Base-by-base conservation (phyloP, 53 echinoderm and acorn worm species). In the Arbacia lixula region DNA sequence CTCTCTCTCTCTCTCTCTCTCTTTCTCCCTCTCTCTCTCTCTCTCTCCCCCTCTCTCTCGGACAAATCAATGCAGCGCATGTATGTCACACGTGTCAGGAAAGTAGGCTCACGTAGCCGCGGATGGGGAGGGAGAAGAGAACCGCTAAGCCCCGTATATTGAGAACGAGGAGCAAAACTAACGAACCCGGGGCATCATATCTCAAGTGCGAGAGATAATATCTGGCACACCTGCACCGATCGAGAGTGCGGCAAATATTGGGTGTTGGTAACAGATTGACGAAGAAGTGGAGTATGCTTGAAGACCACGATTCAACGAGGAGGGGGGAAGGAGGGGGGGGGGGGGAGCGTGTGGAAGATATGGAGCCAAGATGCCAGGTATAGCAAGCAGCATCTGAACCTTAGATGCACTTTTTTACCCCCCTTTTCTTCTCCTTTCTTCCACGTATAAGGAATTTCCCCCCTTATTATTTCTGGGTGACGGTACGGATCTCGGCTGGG, bases 201-300 rank as follows among this genome's bases (percentile, higher is more conserved):
- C 82, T 81, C 63, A 63, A 81, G 82, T 62, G 64, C 49, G 64
- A 61, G 82, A 81, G 82, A 81, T 81, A 81, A 81, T 81, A 81
- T 81, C 82, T 81, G 34, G 82, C 82, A 81, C 64, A 81, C 82
- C 82, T 81, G 82, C 82, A 63, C 31, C 29, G 19, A 49, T 29
- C 64, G 50, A 81, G 64, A 81, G 82, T 63, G 82, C 82, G 19
- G 82, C 64, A 81, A 81, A 81, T 81, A 81, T 81, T 81, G 82
- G 64, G 46, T 62, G 64, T 63, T 81, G 82, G 82, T 81, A 81
- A 81, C 82, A 81, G 82, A 81, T 81, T 81, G 82, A 63, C 82
- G 46, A 62, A 63, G 82, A 81, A 63, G 39, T 81, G 64, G 60
- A 61, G 82, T 63, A 63, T 63, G 64, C 82, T 81, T 63, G 82